Percentiles rank a stretch among this genome's conserved stretches.
Conservation (phyloP, 23 tunicate species). For the Pegea sp. region DNA sequence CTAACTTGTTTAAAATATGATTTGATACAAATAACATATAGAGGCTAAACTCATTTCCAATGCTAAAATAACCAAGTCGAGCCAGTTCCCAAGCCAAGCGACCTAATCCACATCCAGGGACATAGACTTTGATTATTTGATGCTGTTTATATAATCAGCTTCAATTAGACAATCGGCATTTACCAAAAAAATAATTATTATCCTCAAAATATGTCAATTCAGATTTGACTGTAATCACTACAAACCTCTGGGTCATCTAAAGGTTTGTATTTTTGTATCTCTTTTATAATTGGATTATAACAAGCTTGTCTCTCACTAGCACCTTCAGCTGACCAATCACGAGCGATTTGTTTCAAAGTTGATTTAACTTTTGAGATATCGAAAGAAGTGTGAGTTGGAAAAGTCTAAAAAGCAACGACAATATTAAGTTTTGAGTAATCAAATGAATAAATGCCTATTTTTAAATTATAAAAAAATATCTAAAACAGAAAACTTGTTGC, state of each 20-base stretch:
- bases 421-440: too few species aligned
- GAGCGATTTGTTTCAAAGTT: slow-evolving; percentile 81
- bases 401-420: too few species aligned
- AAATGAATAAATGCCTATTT: too few species aligned
- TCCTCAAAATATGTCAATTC: neutral
- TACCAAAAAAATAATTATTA: neutral
- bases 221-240: too few species aligned
- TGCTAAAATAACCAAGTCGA: slow-evolving; percentile 50
- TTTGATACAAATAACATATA: slow-evolving; percentile 86
- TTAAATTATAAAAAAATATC: too few species aligned
- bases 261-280: slow-evolving; percentile 19
- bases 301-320: slow-evolving; percentile 30
- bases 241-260: neutral
- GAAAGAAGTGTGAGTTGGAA: too few species aligned
- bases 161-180: neutral
- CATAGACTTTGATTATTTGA: slow-evolving; percentile 10
- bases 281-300: slow-evolving; percentile 57
- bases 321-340: slow-evolving; percentile 92
- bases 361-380: slow-evolving; percentile 71
- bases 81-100: slow-evolving; percentile 91
- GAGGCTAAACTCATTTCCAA: slow-evolving; percentile 89
- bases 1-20: slow-evolving; percentile 47
- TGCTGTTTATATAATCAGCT: neutral
- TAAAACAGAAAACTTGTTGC: too few species aligned
- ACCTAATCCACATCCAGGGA: slow-evolving; percentile 96